These are phyloP conservation scores for Himalopsyche japonica DNA, from an alignment of 2,888 invertebrate genomes.

Conservation along the genomic window DNA sequence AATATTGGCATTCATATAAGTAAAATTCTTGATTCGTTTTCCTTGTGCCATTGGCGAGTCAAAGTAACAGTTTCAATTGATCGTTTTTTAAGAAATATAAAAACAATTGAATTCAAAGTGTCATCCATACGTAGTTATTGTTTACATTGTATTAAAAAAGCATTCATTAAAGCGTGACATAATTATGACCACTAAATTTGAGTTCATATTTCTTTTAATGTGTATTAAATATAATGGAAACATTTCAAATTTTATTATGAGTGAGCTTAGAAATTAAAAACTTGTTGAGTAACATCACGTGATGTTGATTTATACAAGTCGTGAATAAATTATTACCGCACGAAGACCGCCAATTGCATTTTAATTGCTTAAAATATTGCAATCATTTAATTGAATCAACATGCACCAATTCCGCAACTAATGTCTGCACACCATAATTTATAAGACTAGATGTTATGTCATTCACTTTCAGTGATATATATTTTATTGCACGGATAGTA, in stretches of 20 bases:
- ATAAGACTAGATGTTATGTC: neutral
- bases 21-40: too few species aligned
- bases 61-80: too few species aligned
- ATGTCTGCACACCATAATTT: neutral
- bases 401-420: neutral
- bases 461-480: neutral
- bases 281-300: neutral
- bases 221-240: neutral
- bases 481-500: neutral
- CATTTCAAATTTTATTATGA: neutral
- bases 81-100: too few species aligned
- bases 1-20: too few species aligned
- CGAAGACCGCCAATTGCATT: neutral
- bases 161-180: too few species aligned
- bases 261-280: neutral
- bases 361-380: neutral
- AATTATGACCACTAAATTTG: too few species aligned
- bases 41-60: too few species aligned
- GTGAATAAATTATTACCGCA: neutral
- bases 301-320: neutral
- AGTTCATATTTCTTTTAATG: too few species aligned
- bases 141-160: too few species aligned
- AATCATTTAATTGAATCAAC: neutral
- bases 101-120: too few species aligned
- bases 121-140: too few species aligned